phyloP scores from a whole-genome alignment of 2,888 invertebrate species.

The Rhingia rostrata region DNA sequence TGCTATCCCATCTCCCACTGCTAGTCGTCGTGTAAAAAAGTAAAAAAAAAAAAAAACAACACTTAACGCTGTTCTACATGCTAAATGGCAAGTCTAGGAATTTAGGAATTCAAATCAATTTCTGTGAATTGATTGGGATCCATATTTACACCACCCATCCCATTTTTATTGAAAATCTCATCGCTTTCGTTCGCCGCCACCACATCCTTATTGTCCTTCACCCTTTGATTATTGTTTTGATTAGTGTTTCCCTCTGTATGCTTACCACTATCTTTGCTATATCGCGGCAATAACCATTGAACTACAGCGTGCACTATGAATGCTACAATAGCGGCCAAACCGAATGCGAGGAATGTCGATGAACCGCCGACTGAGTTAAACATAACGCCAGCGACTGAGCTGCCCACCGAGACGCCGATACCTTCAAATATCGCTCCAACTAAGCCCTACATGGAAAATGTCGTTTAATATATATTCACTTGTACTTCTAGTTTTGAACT shows the following conservation, averaged over 20 bases:
- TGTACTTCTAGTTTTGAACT: conserved; percentile 62
- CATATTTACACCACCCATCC: conserved; percentile 52
- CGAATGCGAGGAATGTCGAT: conserved; percentile 88
- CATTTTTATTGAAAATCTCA: conserved; percentile 33
- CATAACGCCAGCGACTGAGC: conserved; percentile 89
- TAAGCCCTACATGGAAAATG: conserved; percentile 86
- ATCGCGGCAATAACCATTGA: conserved; percentile 83
- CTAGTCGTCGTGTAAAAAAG: background rate
- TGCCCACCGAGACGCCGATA: conserved; percentile 91
- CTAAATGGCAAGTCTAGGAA: conserved; percentile 52
- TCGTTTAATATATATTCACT: background rate
- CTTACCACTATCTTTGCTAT: conserved; percentile 71
- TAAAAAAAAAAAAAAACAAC: conserved; percentile 5
- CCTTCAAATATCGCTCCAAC: conserved; percentile 95
- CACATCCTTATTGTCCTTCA: conserved; percentile 66
- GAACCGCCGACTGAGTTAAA: conserved; percentile 87
- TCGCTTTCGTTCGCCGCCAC: conserved; percentile 40
- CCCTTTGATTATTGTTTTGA: conserved; percentile 68
- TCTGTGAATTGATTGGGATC: conserved; percentile 72
- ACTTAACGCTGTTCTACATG: conserved; percentile 8
- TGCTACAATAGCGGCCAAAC: conserved; percentile 86
- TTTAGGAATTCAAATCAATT: conserved; percentile 79
- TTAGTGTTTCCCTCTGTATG: conserved; percentile 57
- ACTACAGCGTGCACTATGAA: conserved; percentile 85
- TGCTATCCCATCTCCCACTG: conserved; percentile 36